phyloP scores from a whole-genome alignment of 2,888 invertebrate genomes.

The Chromoteleia sp. region DNA sequence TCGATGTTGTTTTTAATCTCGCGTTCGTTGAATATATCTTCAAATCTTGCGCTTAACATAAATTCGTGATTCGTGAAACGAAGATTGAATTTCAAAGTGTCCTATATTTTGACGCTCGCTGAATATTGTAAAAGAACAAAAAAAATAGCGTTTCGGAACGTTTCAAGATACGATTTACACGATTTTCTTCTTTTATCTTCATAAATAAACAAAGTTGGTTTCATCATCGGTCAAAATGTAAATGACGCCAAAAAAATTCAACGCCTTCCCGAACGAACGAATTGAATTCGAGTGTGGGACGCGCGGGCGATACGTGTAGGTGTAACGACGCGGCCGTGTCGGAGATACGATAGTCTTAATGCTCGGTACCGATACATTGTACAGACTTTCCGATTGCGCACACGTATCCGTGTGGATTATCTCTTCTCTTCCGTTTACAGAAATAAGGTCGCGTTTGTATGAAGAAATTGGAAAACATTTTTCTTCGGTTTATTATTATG shows the following conservation, averaged over 20 bases:
- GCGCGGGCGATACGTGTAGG: slow-evolving; percentile 54
- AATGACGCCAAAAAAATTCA: slow-evolving; percentile 52
- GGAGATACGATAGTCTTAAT: slow-evolving; percentile 52
- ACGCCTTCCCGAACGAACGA: slow-evolving; percentile 46
- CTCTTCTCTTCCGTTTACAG: slow-evolving; percentile 73
- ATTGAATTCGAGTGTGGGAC: slow-evolving; percentile 49
- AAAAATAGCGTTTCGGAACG: not conserved
- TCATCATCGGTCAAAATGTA: slow-evolving; percentile 49
- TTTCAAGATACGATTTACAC: slow-evolving; percentile 1
- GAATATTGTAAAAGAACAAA: not conserved
- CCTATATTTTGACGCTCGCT: not conserved
- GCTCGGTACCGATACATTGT: slow-evolving; percentile 55
- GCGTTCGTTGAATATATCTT: not conserved
- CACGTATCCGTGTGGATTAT: slow-evolving; percentile 62
- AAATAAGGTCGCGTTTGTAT: slow-evolving; percentile 73
- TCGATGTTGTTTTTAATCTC: not conserved
- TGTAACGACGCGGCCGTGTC: slow-evolving; percentile 45
- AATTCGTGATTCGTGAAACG: no score
- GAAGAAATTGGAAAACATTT: slow-evolving; percentile 48
- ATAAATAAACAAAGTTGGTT: slow-evolving; percentile 47
- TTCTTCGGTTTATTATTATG: no score
- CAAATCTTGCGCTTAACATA: not conserved
- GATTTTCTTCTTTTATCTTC: slow-evolving; percentile 35
- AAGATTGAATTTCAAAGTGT: not conserved
- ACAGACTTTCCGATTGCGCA: slow-evolving; percentile 56